These are phyloP conservation scores for Ceramica pisi DNA, from an alignment of 2,888 invertebrate species.

Conservation along the genomic window DNA sequence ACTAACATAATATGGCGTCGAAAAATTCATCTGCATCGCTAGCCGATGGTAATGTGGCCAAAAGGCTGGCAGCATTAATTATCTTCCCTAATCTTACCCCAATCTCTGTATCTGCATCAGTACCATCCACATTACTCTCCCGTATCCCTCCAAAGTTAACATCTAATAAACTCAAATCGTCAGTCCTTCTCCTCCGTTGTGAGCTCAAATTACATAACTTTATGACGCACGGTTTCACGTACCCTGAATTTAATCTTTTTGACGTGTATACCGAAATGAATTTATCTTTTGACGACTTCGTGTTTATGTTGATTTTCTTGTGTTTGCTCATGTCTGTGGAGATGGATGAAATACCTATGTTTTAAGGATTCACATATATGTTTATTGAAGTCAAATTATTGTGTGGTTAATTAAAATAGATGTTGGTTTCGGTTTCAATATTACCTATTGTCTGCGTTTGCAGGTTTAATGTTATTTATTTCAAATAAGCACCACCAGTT, in stretches of 20 bases:
- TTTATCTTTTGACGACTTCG: slow-evolving; percentile 57
- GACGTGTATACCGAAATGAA: slow-evolving; percentile 50
- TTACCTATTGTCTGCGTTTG: neutral
- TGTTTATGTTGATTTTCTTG: slow-evolving; percentile 32
- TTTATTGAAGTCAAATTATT: slow-evolving; percentile 13
- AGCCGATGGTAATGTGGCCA: too few species aligned
- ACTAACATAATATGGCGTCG: too few species aligned
- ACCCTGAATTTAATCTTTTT: slow-evolving; percentile 47
- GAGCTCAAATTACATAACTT: slow-evolving; percentile 66
- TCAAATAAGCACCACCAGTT: neutral
- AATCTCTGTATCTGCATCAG: neutral
- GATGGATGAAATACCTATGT: slow-evolving; percentile 6
- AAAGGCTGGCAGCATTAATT: too few species aligned
- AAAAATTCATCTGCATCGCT: too few species aligned
- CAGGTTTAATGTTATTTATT: neutral
- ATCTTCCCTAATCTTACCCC: neutral
- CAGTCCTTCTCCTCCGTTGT: slow-evolving; percentile 38
- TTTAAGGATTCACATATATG: slow-evolving; percentile 14
- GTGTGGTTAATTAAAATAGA: slow-evolving; percentile 1
- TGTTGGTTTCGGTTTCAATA: neutral
- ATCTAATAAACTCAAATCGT: slow-evolving; percentile 22
- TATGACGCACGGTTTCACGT: slow-evolving; percentile 53
- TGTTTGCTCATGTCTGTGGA: slow-evolving; percentile 28
- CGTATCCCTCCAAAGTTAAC: slow-evolving; percentile 3
- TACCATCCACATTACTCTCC: neutral